phyloP scores from a whole-genome alignment of 1,140 invertebrate species.

The Cyclargus thomasi region DNA sequence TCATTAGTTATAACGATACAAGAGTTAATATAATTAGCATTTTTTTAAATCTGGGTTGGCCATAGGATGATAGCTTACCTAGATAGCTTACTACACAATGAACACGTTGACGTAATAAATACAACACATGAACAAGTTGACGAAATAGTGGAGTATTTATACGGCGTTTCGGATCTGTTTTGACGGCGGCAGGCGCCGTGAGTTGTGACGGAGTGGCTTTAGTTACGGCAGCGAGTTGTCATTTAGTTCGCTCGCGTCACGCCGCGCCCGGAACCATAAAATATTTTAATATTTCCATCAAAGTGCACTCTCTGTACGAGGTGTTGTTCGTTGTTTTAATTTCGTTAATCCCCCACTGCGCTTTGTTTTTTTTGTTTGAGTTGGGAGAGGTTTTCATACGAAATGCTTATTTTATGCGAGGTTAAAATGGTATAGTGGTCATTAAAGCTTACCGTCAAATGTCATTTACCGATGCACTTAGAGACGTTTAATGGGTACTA shows the following conservation, averaged over 20 bases:
- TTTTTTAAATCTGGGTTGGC: too few species aligned
- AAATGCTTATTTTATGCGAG: background rate
- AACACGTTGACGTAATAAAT: too few species aligned
- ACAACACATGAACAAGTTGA: background rate
- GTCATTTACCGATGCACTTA: background rate
- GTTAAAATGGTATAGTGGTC: background rate
- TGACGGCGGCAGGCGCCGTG: conserved; percentile 1
- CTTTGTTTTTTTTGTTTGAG: background rate
- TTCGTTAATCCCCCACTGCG: background rate
- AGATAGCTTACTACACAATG: too few species aligned
- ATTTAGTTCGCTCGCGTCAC: conserved; percentile 21
- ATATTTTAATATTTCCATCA: conserved; percentile 42
- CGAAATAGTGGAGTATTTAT: background rate
- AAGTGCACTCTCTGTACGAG: conserved; percentile 37
- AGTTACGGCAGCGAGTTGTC: conserved; percentile 22
- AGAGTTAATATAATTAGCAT: too few species aligned
- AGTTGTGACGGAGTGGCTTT: conserved; percentile 21
- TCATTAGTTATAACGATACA: too few species aligned
- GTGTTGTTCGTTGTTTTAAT: conserved; percentile 24
- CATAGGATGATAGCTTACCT: too few species aligned
- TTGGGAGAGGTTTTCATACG: background rate
- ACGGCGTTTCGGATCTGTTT: background rate
- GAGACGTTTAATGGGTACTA: too few species aligned
- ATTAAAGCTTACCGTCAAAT: background rate
- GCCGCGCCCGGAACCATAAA: conserved; percentile 24